These are phyloP conservation scores for Corbicula japonica DNA, from an alignment of 2,888 invertebrate species.

Conservation along the genomic window DNA sequence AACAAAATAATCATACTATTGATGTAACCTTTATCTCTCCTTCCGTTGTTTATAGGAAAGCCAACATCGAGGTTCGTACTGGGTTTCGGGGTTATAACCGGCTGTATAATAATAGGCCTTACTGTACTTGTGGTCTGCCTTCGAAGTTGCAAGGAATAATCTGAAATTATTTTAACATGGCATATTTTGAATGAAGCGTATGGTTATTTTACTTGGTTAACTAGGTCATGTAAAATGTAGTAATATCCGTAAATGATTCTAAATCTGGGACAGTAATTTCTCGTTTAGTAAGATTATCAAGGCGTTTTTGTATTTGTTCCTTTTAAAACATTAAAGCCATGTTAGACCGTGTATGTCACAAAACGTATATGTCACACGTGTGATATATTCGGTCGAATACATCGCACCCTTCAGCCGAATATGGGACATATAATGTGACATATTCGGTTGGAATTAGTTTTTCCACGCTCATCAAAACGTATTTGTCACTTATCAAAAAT, in stretches of 20 bases:
- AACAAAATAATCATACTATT: too few relatives aligned
- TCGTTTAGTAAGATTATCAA: background rate
- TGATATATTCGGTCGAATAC: too few relatives aligned
- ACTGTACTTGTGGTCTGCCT: background rate
- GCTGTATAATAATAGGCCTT: slow-evolving; percentile 11
- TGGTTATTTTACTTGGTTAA: background rate
- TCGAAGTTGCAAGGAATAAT: slow-evolving; percentile 9
- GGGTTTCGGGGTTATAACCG: background rate
- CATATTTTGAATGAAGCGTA: background rate
- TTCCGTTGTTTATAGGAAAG: too few relatives aligned
- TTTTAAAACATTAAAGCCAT: background rate
- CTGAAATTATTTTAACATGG: background rate
- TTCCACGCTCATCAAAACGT: too few relatives aligned
- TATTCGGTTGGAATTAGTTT: too few relatives aligned
- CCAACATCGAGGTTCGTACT: too few relatives aligned
- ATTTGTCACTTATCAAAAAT: too few relatives aligned
- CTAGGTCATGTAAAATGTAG: background rate
- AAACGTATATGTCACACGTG: too few relatives aligned
- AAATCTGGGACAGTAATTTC: background rate
- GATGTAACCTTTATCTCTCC: too few relatives aligned
- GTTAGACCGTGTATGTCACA: too few relatives aligned
- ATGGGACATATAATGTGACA: too few relatives aligned
- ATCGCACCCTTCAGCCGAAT: too few relatives aligned
- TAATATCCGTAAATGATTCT: background rate
- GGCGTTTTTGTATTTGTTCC: background rate